phyloP scores from a whole-genome alignment of 1,140 invertebrate species.

The Drosophila kepulauana region DNA sequence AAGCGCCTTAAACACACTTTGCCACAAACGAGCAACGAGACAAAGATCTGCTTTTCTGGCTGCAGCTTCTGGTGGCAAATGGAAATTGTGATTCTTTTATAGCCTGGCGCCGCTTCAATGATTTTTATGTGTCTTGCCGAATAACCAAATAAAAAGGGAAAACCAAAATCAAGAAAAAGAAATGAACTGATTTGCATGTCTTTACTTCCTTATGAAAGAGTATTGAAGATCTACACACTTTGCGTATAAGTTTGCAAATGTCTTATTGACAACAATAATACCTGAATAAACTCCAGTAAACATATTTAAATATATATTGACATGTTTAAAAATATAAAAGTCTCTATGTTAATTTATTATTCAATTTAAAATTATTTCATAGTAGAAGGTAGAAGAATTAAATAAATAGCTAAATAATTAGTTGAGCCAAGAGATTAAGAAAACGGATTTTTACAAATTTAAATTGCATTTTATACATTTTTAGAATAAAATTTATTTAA shows the following conservation, averaged over 20 bases:
- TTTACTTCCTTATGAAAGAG: conserved; percentile 15
- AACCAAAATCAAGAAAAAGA: conserved; percentile 23
- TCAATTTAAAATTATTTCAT: too few species aligned
- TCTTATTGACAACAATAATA: too few species aligned
- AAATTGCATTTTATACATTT: too few species aligned
- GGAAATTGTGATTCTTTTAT: conserved; percentile 77
- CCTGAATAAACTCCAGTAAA: too few species aligned
- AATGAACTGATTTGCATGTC: conserved; percentile 71
- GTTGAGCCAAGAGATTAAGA: too few species aligned
- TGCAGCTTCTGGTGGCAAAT: conserved; percentile 53
- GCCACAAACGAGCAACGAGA: conserved; percentile 65
- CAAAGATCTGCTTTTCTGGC: conserved; percentile 59
- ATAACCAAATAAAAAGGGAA: conserved; percentile 26
- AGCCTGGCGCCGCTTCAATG: conserved; percentile 78
- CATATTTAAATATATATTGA: too few species aligned
- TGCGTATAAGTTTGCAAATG: background rate
- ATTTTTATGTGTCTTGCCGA: conserved; percentile 71
- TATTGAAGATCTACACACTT: conserved; percentile 20
- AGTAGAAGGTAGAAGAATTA: too few species aligned
- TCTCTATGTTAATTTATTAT: too few species aligned
- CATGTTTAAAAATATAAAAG: too few species aligned
- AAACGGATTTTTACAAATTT: too few species aligned
- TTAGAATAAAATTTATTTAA: too few species aligned
- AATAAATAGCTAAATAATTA: too few species aligned
- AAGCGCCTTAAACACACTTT: conserved; percentile 72